phyloP scores from a whole-genome alignment of 2,797 vertebrate species.

The Paratrypauchen microcephalus region DNA sequence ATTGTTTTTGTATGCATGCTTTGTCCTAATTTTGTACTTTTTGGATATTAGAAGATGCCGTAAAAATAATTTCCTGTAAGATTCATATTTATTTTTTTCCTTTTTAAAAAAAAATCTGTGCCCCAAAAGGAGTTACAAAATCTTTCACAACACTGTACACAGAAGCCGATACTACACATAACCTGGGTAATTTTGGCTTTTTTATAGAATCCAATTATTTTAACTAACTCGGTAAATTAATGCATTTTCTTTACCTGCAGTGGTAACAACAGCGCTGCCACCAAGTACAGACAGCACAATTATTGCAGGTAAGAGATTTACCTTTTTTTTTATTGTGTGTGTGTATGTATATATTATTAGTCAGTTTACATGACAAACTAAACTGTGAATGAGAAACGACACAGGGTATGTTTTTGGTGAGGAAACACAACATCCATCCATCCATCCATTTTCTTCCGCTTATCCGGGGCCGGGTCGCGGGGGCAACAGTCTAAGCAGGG shows the following conservation, averaged over 20 bases:
- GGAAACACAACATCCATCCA: no score
- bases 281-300: slow-evolving; percentile 39
- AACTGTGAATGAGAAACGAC: no score
- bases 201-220: not conserved
- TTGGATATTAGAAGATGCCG: not conserved
- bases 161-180: slow-evolving; percentile 25
- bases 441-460: no score
- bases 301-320: slow-evolving; percentile 61
- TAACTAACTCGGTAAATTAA: not conserved
- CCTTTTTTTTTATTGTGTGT: no score
- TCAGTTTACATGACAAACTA: no score
- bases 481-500: no score
- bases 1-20: not conserved
- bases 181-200: slow-evolving; percentile 39
- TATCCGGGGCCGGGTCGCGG: no score
- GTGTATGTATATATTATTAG: no score
- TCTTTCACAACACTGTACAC: slow-evolving; percentile 21
- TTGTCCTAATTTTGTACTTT: not conserved
- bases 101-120: not conserved
- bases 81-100: not conserved
- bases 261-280: slow-evolving; percentile 45
- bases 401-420: no score
- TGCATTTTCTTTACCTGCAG: slow-evolving; percentile 23
- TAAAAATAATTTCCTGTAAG: not conserved
- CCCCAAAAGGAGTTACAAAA: slow-evolving; percentile 10